A percentile compares a stretch with the other conserved stretches of the same genome.
Evolutionary conservation across 2,888 invertebrate genomes (phyloP).

Genomic region (Julus scanicus): DNA sequence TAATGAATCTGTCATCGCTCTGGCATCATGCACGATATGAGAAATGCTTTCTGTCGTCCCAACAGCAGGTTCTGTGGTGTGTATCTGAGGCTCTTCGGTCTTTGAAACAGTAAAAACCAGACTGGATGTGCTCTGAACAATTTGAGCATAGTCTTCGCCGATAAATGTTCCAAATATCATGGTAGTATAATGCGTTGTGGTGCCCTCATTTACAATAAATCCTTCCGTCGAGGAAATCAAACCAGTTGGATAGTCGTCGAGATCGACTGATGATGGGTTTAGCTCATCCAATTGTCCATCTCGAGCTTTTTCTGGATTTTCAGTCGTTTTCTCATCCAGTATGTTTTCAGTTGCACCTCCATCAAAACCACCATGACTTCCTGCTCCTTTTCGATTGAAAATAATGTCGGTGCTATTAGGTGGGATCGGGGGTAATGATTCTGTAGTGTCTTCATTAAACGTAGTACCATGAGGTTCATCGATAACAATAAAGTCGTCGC

Average conservation of each 20-base stretch:
- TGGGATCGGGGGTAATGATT: conserved; percentile 58
- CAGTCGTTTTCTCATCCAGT: conserved; percentile 56
- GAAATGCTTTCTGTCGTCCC: not conserved
- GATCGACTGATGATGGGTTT: conserved; percentile 52
- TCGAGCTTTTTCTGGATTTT: conserved; percentile 52
- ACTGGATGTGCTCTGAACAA: conserved; percentile 71
- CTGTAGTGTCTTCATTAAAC: conserved; percentile 55
- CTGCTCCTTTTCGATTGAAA: conserved; percentile 56
- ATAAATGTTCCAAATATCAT: conserved; percentile 70
- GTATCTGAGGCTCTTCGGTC: conserved; percentile 42
- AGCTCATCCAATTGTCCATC: conserved; percentile 53
- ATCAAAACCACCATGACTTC: conserved; percentile 47
- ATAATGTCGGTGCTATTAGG: conserved; percentile 59
- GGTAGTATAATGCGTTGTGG: conserved; percentile 71
- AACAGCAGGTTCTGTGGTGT: not conserved
- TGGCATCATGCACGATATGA: not conserved
- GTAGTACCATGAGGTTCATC: conserved; percentile 57
- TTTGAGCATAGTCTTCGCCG: conserved; percentile 70
- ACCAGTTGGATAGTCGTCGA: conserved; percentile 65
- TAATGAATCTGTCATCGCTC: not conserved
- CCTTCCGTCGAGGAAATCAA: conserved; percentile 70
- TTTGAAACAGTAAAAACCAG: conserved; percentile 66
- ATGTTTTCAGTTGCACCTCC: conserved; percentile 55
- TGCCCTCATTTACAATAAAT: conserved; percentile 68
- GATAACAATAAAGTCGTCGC: conserved; percentile 53